These are phyloP conservation scores for Noctua pronuba DNA, from an alignment of 2,888 invertebrate genomes.

Conservation along the genomic window DNA sequence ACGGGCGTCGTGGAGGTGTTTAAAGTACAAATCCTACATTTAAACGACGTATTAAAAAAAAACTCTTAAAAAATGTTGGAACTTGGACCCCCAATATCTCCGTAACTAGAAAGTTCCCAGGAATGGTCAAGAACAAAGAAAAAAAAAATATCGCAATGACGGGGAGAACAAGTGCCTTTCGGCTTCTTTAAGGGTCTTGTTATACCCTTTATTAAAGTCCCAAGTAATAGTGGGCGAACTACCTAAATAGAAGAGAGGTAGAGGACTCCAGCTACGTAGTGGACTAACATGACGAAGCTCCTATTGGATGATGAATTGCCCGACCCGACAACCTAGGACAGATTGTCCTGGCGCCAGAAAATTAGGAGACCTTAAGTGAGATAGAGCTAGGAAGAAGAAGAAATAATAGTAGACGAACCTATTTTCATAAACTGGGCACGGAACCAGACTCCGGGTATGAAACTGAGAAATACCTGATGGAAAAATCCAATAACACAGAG, in stretches of 20 bases:
- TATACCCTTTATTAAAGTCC: too few relatives aligned
- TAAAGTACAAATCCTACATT: too few relatives aligned
- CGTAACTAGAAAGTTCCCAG: too few relatives aligned
- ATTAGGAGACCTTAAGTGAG: background rate
- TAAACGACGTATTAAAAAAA: too few relatives aligned
- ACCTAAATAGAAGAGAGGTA: background rate
- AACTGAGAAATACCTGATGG: background rate
- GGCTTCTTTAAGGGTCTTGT: too few relatives aligned
- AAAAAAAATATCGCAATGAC: too few relatives aligned
- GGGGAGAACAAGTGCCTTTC: too few relatives aligned
- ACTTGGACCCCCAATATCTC: too few relatives aligned
- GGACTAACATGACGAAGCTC: background rate
- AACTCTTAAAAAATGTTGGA: too few relatives aligned
- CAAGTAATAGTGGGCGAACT: background rate
- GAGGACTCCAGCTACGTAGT: background rate
- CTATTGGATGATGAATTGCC: background rate
- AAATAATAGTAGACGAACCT: background rate
- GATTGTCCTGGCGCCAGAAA: background rate
- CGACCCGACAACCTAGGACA: background rate
- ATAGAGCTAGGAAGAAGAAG: background rate
- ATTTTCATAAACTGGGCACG: background rate
- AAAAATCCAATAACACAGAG: background rate
- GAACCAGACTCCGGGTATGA: background rate
- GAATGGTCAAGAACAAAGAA: too few relatives aligned
- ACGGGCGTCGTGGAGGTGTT: too few relatives aligned